Conservation (phyloP, 2,113 vertebrate genomes). For the Dasyornis broadbenti region DNA sequence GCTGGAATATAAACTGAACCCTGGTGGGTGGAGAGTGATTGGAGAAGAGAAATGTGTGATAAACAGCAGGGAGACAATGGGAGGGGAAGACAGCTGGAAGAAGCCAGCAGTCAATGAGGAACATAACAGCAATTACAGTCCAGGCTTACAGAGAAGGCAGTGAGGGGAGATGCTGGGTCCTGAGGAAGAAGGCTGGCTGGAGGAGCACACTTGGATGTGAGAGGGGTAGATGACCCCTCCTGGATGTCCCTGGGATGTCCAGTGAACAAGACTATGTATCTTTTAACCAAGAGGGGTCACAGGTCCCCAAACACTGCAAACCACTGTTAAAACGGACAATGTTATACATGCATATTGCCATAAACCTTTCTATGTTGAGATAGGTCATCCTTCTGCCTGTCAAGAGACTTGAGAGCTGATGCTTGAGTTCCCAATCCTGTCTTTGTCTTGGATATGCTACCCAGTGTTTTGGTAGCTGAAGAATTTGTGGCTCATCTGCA, state of each 20-base stretch:
- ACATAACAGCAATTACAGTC: neutral
- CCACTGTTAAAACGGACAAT: neutral
- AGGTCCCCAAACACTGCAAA: neutral
- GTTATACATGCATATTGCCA: accelerated
- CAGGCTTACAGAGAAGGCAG: neutral
- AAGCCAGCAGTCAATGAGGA: neutral
- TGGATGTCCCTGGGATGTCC: neutral
- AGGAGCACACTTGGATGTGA: accelerated
- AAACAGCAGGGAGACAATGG: neutral
- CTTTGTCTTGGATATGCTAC: neutral
- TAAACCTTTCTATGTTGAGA: accelerated
- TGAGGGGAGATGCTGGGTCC: accelerated
- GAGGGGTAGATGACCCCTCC: neutral
- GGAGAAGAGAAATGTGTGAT: neutral
- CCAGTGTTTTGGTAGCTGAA: neutral
- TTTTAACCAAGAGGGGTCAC: neutral
- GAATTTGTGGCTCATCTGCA: neutral
- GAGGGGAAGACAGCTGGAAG: neutral
- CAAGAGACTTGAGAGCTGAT: accelerated
- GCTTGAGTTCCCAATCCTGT: neutral
- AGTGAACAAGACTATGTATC: neutral
- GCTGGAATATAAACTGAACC: neutral
- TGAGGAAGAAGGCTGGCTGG: neutral
- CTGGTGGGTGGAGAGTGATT: neutral
- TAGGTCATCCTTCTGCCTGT: neutral